Base-by-base conservation (phyloP, 2,888 invertebrate genomes). In the Platycnemis pennipes region DNA sequence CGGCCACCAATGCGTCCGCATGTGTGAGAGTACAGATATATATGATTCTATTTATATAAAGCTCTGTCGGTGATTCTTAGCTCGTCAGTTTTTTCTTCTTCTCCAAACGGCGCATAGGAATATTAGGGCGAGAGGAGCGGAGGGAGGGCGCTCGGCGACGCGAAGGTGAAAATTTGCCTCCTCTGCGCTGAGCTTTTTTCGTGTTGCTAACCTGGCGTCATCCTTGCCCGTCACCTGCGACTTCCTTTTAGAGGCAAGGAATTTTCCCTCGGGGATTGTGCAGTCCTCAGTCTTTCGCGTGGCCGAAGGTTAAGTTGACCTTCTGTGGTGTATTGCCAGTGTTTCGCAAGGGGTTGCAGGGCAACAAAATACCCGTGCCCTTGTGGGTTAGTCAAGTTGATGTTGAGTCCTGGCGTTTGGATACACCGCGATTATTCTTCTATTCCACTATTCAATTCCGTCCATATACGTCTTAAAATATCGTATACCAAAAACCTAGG, bases 121-220 rank as follows among this genome's bases (percentile, higher is more conserved):
- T 77, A 37, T 31, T 37, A 11, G 4, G 37, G 37, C 37, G 37
- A 77, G 1, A 77, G 37, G 37, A 13, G 13, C 13, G 3, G 11
- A 77, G 37, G 16, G 37, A 77, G 16, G 77, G 31, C 8, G 31
- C 37, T 77, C 77, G 26, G 37, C 37, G 13, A 4, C 37, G 77
- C 77, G 37, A 77, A 77, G 77, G 77, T 77, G 77, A 77, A 37
- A 26, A 37, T 77, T 77, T 77, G 77, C 77, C 77, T 37, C 77
- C 37, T 77, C n/a, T 77, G 31, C 77, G 77, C 77, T n/a, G 8
- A 63, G n/a, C 63, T 13, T 53, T 37, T 77, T 77, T 37, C 13
- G 31, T 37, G 77, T 37, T 77, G 77, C 77, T 37, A 77, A 69
- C 91, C 91, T 91, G 63, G 91, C 26, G 63, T 87, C 45, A 46